Conservation (phyloP, 2,113 vertebrate species). For the Neolamprologus caudopunctatus region DNA sequence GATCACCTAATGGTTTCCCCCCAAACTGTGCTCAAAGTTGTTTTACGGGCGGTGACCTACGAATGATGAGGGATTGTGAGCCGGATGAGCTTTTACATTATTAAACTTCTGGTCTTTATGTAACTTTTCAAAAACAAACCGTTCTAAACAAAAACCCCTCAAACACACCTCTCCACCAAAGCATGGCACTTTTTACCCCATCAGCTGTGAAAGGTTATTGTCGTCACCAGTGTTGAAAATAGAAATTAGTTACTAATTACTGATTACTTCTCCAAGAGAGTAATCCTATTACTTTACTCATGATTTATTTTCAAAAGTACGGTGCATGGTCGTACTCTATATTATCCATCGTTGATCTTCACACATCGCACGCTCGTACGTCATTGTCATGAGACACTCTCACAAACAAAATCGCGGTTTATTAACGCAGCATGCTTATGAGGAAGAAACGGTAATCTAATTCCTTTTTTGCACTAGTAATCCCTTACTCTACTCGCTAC, state of each 20-base stretch:
- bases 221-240: background rate
- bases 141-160: background rate
- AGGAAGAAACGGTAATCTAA: rapidly evolving
- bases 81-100: background rate
- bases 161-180: background rate
- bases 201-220: background rate
- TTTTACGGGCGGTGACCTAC: rapidly evolving
- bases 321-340: background rate
- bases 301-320: background rate
- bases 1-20: background rate
- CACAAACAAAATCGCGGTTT: background rate
- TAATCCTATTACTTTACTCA: background rate
- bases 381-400: background rate
- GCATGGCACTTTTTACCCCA: background rate
- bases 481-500: background rate
- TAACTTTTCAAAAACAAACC: background rate
- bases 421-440: background rate
- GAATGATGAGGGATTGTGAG: background rate
- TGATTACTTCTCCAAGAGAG: background rate
- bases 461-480: background rate
- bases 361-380: background rate
- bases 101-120: background rate
- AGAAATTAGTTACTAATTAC: background rate
- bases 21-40: background rate
- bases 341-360: background rate